These are phyloP conservation scores for Melitaea cinxia DNA, from an alignment of 1,140 invertebrate species.

Conservation along the genomic window DNA sequence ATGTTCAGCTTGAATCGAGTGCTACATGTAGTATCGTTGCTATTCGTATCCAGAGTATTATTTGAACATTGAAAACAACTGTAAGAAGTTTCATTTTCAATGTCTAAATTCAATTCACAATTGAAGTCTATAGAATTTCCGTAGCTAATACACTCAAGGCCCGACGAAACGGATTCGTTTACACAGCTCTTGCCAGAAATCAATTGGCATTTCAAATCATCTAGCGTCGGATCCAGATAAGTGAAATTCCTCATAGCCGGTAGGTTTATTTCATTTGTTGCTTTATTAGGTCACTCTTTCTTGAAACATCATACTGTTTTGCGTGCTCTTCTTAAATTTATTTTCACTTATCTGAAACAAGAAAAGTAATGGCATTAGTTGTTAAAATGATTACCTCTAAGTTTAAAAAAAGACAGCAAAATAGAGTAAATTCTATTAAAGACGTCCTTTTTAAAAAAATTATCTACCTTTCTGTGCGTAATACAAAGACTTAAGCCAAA, in stretches of 20 bases:
- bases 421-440: conserved; percentile 3
- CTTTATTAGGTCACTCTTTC: conserved; percentile 55
- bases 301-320: conserved; percentile 40
- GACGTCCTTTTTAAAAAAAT: conserved; percentile 7
- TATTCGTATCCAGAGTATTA: conserved; percentile 45
- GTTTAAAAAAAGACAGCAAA: background rate
- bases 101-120: conserved; percentile 69
- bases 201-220: conserved; percentile 62
- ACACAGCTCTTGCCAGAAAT: conserved; percentile 49
- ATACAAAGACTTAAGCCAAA: conserved; percentile 15
- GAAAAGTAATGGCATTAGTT: background rate
- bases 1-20: conserved; percentile 72
- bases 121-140: conserved; percentile 49
- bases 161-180: conserved; percentile 40
- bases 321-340: conserved; percentile 13
- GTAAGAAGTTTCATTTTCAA: conserved; percentile 76
- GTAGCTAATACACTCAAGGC: conserved; percentile 56
- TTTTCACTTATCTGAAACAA: conserved; percentile 44
- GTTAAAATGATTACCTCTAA: background rate
- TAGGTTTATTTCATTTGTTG: conserved; percentile 42
- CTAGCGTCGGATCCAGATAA: conserved; percentile 49
- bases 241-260: conserved; percentile 63
- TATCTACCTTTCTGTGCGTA: conserved; percentile 9
- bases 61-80: conserved; percentile 64
- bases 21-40: conserved; percentile 62